Base-by-base conservation (phyloP, 2,888 invertebrate genomes). In the Camptogramma bilineatum region DNA sequence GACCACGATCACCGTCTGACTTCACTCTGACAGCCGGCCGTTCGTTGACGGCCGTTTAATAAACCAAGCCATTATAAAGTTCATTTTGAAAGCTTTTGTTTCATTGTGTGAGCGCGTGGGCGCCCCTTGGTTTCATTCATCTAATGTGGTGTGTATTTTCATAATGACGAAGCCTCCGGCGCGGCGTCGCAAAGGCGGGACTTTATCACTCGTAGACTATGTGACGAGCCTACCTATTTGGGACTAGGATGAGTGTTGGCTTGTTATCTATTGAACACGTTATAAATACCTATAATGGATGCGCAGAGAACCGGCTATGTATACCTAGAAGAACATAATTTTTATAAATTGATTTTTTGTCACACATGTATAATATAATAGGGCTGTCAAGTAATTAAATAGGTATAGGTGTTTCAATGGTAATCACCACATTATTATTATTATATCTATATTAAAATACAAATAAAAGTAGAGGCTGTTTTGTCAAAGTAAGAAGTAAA, bases 81-180 rank as follows among this genome's bases (percentile, higher is more conserved):
- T 74, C 76, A 77, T 81, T 83, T 80, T 80, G 77, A 84, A 82
- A 83, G 85, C 84, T 85, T 87, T 86, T 85, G 83, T 86, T 81
- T 87, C 79, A 83, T 86, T 86, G 87, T 84, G 73, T 78, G 50
- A 68, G 62, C 64, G 87, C 84, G 91, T 91, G 86, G 91, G 91
- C 83, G 91, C 80, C 87, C 87, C 88, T 84, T 82, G 74, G 77
- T 78, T 83, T 85, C 87, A 88, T 90, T 88, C 87, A 90, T 84
- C 85, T 82, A 81, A 82, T 81, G 78, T 75, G 78, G 73, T 76
- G 80, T 84, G 80, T 85, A 83, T 86, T 87, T 87, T 87, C 84
- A 82, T 86, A 84, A 87, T 83, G 84, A 82, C 79, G 76, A 78
- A 86, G 85, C 81, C 82, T 83, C 75, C 70, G 85, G 84, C 85